Conservation (phyloP, 2,113 vertebrate genomes). For the Phaetusa simplex region DNA sequence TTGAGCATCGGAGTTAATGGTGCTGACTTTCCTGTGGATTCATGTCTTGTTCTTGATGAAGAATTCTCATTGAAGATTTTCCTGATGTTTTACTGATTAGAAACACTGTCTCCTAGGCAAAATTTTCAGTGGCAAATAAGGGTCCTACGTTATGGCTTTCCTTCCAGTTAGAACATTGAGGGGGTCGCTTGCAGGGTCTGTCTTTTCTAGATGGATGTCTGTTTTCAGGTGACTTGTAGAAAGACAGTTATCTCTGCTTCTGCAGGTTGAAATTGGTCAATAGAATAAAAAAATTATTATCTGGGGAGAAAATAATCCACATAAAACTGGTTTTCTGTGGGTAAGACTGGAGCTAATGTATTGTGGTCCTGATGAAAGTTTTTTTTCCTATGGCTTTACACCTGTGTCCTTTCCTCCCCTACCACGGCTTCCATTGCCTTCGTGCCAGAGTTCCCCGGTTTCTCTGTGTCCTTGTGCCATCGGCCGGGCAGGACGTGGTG, state of each 20-base stretch:
- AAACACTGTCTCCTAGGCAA: not conserved
- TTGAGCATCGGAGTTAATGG: not conserved
- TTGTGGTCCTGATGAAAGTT: not conserved
- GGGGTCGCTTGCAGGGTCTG: not conserved
- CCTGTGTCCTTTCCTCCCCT: not conserved
- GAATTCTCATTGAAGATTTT: not conserved
- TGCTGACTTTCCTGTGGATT: not conserved
- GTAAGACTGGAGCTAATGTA: not conserved
- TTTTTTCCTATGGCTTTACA: not conserved
- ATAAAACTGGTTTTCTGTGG: not conserved
- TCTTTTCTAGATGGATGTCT: not conserved
- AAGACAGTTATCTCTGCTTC: not conserved
- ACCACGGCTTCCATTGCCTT: not conserved
- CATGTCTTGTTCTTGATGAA: not conserved
- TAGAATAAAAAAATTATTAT: not conserved
- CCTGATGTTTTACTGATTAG: not conserved
- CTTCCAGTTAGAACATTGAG: not conserved
- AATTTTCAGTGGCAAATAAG: not conserved
- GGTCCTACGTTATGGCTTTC: not conserved
- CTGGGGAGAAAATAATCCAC: not conserved
- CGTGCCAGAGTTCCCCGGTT: not conserved
- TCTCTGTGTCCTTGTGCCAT: not conserved
- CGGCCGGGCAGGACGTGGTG: fast-evolving
- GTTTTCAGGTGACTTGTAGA: not conserved
- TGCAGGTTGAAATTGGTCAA: not conserved